These are phyloP conservation scores for Drosophila aldrichi DNA, from an alignment of 2,888 invertebrate genomes.

Conservation along the genomic window DNA sequence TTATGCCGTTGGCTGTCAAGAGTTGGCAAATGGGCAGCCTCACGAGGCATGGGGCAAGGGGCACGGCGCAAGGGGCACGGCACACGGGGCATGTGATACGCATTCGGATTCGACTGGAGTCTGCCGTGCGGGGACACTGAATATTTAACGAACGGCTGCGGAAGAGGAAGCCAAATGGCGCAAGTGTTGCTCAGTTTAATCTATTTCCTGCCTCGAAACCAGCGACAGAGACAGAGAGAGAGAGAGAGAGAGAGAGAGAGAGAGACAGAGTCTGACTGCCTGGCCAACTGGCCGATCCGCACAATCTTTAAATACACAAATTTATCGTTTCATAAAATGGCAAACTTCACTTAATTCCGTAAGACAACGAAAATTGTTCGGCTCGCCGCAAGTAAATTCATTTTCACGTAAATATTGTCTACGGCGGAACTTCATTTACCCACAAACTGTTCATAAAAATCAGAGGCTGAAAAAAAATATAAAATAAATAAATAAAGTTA, in stretches of 20 bases:
- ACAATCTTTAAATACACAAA: conserved; percentile 81
- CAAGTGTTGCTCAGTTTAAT: conserved; percentile 78
- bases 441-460: conserved; percentile 11
- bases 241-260: background rate
- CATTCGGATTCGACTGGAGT: conserved; percentile 41
- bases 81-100: conserved; percentile 50
- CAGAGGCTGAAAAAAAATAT: background rate
- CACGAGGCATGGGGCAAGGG: conserved; percentile 18
- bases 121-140: conserved; percentile 45
- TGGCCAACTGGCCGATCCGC: conserved; percentile 39
- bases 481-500: no score
- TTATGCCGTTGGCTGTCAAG: conserved; percentile 75
- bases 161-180: conserved; percentile 72
- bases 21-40: conserved; percentile 60
- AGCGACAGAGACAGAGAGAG: background rate
- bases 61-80: conserved; percentile 19
- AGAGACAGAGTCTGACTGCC: background rate
- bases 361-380: conserved; percentile 40
- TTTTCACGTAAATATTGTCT: conserved; percentile 44
- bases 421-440: conserved; percentile 40
- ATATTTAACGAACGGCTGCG: conserved; percentile 71
- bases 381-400: conserved; percentile 46
- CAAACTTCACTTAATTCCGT: conserved; percentile 74
- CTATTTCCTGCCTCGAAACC: conserved; percentile 65
- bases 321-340: conserved; percentile 83